These are phyloP conservation scores for Clarias laeviceps DNA, from an alignment of 2,797 vertebrate genomes.

Conservation along the genomic window DNA sequence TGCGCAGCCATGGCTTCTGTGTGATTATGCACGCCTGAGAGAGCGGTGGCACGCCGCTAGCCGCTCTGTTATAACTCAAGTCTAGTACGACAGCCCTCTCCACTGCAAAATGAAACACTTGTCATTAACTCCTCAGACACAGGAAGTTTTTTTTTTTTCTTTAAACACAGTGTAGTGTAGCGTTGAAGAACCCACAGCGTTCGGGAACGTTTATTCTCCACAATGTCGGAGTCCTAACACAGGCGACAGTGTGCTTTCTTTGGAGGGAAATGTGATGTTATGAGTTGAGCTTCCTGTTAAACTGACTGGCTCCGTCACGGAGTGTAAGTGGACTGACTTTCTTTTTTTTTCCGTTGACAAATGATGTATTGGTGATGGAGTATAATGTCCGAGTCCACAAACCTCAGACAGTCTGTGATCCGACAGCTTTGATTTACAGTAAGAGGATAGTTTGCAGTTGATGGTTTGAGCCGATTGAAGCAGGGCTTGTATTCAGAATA, in stretches of 20 bases:
- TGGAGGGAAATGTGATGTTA: slow-evolving; percentile 5
- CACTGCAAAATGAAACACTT: slow-evolving; percentile 23
- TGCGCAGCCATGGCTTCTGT: background rate
- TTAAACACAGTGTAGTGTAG: slow-evolving; percentile 40
- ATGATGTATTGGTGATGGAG: background rate
- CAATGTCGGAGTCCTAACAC: background rate
- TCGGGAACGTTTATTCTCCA: slow-evolving; percentile 15
- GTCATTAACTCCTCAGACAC: slow-evolving; percentile 46
- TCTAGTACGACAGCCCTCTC: slow-evolving; percentile 19
- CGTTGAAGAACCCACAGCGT: slow-evolving; percentile 6
- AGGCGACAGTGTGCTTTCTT: slow-evolving; percentile 10
- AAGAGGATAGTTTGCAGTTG: background rate
- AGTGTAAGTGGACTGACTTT: background rate
- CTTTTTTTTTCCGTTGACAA: background rate
- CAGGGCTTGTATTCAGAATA: background rate
- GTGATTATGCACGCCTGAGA: background rate
- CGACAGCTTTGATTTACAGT: background rate
- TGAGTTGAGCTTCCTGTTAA: background rate
- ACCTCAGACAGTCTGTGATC: background rate
- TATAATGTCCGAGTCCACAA: background rate
- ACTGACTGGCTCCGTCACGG: background rate
- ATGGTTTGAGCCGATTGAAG: background rate
- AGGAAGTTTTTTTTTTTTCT: slow-evolving; percentile 25
- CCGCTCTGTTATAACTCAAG: slow-evolving; percentile 21
- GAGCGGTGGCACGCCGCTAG: slow-evolving; percentile 6